Base-by-base conservation (phyloP, 2,113 vertebrate species). In the Hippoglossus stenolepis region DNA sequence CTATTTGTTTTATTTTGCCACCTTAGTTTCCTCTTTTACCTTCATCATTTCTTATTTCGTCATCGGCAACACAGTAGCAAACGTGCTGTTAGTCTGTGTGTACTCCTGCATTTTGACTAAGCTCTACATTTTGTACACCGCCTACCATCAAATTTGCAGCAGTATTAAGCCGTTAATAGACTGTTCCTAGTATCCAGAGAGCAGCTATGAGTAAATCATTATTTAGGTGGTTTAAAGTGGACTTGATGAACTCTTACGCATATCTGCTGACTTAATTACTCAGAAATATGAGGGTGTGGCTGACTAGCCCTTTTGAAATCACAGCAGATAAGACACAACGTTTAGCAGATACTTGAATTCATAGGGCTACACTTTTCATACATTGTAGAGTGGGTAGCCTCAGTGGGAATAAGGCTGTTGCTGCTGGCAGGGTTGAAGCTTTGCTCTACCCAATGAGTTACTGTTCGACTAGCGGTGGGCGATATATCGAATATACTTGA, bases 1-100 rank as follows among this genome's bases (percentile, higher is more conserved):
- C 90, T 7, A 81, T 82, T 91, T 82, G 70, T 87, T 87, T 81
- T 70, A 87, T 88, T 83, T 74, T 70, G 63, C 79, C 73, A 70
- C 71, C 70, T 56, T 72, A 84, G 70, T 81, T 79, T 82, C 65
- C 54, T 69, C 54, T 73, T 80, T 80, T 88, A 73, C 83, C 76
- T 80, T 80, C 67, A 77, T 82, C 73, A 74, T 71, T 28, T 72
- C 70, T 85, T 85, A 88, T 88, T 86, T 82, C 88, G 77, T 90
- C 81, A 76, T 86, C 84, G 80, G 49, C 66, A 66, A 5, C 54
- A 61, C 28, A 26, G 59, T 80, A 65, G 38, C 40, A 10, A 70
- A 15, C 31, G 49, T 79, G 60, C 58, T 68, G 70, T 80, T 75
- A 31, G 68, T 65, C 72, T 21, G 17, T 53, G 70, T 54, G 70